A percentile compares a stretch with the other conserved stretches of the same genome.
Evolutionary conservation across 35 echinoderm and acorn worm genomes (phyloP).

Genomic region (Acanthaster planci): DNA sequence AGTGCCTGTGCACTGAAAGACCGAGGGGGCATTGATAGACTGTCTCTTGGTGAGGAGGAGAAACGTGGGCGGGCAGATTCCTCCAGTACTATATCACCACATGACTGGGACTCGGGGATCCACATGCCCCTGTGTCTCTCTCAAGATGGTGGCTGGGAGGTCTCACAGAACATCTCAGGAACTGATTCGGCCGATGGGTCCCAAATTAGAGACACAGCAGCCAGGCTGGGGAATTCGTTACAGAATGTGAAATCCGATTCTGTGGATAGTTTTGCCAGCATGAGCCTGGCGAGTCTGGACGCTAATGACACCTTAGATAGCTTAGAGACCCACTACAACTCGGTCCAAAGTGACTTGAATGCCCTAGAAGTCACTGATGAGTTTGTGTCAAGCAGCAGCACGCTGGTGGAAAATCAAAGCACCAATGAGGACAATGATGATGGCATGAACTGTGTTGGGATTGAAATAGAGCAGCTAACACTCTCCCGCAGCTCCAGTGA

Average conservation of each 20-base stretch:
- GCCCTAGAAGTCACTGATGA: conserved; percentile 49
- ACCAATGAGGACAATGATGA: conserved; percentile 57
- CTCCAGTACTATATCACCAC: conserved; percentile 57
- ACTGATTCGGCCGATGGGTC: conserved; percentile 49
- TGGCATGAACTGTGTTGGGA: conserved; percentile 46
- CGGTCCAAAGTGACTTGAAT: conserved; percentile 57
- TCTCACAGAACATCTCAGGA: conserved; percentile 31
- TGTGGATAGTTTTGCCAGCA: conserved; percentile 67
- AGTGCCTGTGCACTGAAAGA: not conserved
- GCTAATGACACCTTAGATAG: conserved; percentile 77
- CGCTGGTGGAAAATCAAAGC: conserved; percentile 30
- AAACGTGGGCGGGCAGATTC: conserved; percentile 27
- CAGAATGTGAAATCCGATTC: conserved; percentile 66
- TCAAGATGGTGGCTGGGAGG: conserved; percentile 40
- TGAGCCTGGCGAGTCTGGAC: conserved; percentile 59
- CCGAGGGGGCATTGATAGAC: conserved; percentile 12
- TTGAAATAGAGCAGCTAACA: conserved; percentile 58
- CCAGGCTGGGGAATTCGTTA: not conserved
- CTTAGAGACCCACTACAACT: conserved; percentile 77
- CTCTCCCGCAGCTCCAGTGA: conserved; percentile 79
- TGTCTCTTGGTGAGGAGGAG: conserved; percentile 19
- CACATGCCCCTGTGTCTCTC: conserved; percentile 68
- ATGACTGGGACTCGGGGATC: conserved; percentile 76
- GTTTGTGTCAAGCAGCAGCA: conserved; percentile 61
- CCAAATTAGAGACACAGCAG: conserved; percentile 54